These are phyloP conservation scores for Anastrepha obliqua DNA, from an alignment of 1,140 invertebrate genomes.

Conservation along the genomic window DNA sequence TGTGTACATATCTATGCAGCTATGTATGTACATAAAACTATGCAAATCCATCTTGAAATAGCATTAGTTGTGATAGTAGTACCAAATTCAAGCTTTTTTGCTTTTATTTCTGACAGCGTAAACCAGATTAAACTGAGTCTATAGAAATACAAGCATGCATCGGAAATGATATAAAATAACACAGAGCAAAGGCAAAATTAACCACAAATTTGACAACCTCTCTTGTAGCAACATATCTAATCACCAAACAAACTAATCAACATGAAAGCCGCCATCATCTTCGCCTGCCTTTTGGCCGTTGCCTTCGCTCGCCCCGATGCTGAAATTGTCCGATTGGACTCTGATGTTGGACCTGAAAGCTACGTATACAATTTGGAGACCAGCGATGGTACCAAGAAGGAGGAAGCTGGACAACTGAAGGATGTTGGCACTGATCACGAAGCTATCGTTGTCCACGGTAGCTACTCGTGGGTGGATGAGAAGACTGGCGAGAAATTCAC, in stretches of 20 bases:
- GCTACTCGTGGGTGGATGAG: slow-evolving; percentile 77
- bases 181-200: background rate
- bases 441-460: slow-evolving; percentile 78
- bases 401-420: slow-evolving; percentile 76
- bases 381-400: slow-evolving; percentile 76
- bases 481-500: slow-evolving; percentile 78
- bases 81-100: no score
- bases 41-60: no score
- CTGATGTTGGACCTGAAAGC: slow-evolving; percentile 50
- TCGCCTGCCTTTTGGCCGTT: slow-evolving; percentile 51
- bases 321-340: slow-evolving; percentile 4
- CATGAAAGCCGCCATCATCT: slow-evolving; percentile 61
- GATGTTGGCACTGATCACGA: slow-evolving; percentile 73
- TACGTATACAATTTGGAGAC: slow-evolving; percentile 75
- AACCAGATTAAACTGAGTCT: no score
- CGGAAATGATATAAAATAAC: slow-evolving; percentile 35
- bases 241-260: slow-evolving; percentile 45
- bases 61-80: no score
- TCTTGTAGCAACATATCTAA: background rate
- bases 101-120: no score
- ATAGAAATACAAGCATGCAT: background rate
- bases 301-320: slow-evolving; percentile 37
- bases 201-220: slow-evolving; percentile 19
- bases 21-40: no score
- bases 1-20: no score